Base-by-base conservation (phyloP, 2,113 vertebrate genomes). In the Camelus bactrianus region DNA sequence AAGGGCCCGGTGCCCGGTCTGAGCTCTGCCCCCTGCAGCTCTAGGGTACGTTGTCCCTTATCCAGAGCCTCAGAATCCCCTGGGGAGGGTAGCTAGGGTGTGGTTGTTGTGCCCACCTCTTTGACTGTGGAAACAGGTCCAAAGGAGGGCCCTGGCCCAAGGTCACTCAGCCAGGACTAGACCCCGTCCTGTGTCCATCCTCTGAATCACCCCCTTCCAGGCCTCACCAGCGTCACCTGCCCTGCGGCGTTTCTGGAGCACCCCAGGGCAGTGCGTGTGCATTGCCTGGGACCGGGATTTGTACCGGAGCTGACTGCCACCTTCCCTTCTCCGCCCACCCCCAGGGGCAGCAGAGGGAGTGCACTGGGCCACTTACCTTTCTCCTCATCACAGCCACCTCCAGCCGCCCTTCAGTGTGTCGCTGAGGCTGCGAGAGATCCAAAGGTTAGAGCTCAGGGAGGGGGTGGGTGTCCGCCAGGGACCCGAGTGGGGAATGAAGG, bases 391-490 rank as follows among this genome's bases (percentile, higher is more conserved):
- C 64, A 22, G 95, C 58, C 46, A 64, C 83, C 83, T 38, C 19
- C 65, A 1, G 2, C 6, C 0, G 8, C 58, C 88, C 70, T 24
- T 98, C 75, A 98, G 89, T 98, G 98, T 32, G 97, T 97, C 92
- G 97, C 98, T 22, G 97, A 97, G 30, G 97, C 97, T 98, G 72
- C 67, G 94, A 98, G 92, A 97, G 62, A 95, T 1, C 13, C 48
- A 6, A 17, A n/a, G 56, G 70, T 98, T 86, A 97, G 97, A 62
- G 56, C 56, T 26, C 22, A 28, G 11, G 35, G 58, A 20, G 32
- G 35, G n/a, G 15, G 5, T 2, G 30, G 28, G 5, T 15, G 3
- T 4, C n/a, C 35, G 52, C 32, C 10, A n/a, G 52, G 32, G n/a
- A 38, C 76, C 52, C 32, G 24, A 38, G 76, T 16, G 20, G 52